Evolutionary conservation across 2,888 invertebrate species (phyloP).

Genomic region (Malthinus seriepunctatus): DNA sequence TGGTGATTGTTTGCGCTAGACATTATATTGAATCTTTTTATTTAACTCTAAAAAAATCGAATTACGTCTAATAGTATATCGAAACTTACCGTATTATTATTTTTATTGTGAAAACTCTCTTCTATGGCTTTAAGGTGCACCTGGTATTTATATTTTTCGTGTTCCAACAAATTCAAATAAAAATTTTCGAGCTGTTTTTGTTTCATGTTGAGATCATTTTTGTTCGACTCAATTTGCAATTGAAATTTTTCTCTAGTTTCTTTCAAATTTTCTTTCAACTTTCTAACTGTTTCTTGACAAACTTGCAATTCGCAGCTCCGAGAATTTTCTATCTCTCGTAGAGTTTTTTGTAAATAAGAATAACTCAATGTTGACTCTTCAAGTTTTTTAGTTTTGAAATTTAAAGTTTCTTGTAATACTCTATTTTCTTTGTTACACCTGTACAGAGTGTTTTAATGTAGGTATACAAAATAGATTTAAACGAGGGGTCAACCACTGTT

Average conservation of each 20-base stretch:
- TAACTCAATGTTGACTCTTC: neutral
- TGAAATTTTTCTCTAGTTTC: slow-evolving; percentile 28
- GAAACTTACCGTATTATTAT: too few relatives aligned
- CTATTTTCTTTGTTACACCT: slow-evolving; percentile 13
- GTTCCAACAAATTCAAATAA: too few relatives aligned
- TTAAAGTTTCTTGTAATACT: slow-evolving; percentile 13
- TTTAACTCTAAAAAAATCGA: too few relatives aligned
- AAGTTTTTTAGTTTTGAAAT: slow-evolving; percentile 8
- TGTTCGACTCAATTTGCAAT: slow-evolving; percentile 26
- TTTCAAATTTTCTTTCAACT: slow-evolving; percentile 2
- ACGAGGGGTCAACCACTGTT: neutral
- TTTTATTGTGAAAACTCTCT: too few relatives aligned
- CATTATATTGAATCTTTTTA: too few relatives aligned
- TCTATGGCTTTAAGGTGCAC: too few relatives aligned
- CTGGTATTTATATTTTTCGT: too few relatives aligned
- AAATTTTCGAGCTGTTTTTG: slow-evolving; percentile 11
- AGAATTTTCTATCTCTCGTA: slow-evolving; percentile 10
- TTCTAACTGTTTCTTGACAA: neutral
- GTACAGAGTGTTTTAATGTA: neutral
- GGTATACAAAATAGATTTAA: neutral
- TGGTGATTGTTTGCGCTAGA: too few relatives aligned
- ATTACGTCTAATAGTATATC: too few relatives aligned
- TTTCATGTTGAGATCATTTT: slow-evolving; percentile 23
- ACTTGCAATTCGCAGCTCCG: slow-evolving; percentile 3
- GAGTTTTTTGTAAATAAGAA: slow-evolving; percentile 9